phyloP scores from a whole-genome alignment of 2,113 vertebrate species.

The Pycnonotus jocosus region DNA sequence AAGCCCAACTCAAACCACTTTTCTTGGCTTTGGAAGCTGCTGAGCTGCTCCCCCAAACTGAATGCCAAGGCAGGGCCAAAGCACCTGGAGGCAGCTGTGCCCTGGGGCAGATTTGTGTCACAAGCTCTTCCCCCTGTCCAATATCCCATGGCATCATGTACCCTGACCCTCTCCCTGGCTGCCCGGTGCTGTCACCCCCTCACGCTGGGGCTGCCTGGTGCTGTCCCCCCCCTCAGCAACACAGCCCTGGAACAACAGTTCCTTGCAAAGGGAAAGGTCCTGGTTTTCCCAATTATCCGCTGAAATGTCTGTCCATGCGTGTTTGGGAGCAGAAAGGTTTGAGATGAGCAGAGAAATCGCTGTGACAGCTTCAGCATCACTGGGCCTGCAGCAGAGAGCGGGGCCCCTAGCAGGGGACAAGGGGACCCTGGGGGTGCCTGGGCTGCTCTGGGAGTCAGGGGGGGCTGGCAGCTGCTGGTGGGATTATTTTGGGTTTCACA shows the following conservation, averaged over 20 bases:
- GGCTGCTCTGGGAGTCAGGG: rapidly evolving
- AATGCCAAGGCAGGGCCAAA: neutral
- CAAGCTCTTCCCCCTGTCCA: neutral
- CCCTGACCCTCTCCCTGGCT: neutral
- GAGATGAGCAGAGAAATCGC: conserved; percentile 48
- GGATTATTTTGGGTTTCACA: rapidly evolving
- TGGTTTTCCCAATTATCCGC: neutral
- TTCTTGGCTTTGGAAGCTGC: neutral
- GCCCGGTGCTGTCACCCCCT: neutral
- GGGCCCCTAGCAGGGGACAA: neutral
- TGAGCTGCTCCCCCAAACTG: neutral
- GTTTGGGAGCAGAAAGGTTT: neutral
- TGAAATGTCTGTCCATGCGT: neutral
- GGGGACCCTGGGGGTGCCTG: neutral
- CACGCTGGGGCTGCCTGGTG: neutral
- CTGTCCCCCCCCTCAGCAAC: neutral
- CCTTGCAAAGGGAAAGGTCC: neutral
- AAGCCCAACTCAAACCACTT: neutral
- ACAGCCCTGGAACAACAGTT: neutral
- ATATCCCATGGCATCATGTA: rapidly evolving
- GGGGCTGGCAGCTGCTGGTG: neutral
- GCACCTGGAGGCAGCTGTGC: rapidly evolving
- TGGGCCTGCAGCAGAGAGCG: neutral
- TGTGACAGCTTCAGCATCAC: conserved; percentile 30
- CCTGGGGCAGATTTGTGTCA: rapidly evolving